Percentiles rank a stretch among this genome's conserved stretches.
These are phyloP conservation scores for Bos javanicus DNA, from an alignment of 2,113 vertebrate genomes.

Conservation along the genomic window DNA sequence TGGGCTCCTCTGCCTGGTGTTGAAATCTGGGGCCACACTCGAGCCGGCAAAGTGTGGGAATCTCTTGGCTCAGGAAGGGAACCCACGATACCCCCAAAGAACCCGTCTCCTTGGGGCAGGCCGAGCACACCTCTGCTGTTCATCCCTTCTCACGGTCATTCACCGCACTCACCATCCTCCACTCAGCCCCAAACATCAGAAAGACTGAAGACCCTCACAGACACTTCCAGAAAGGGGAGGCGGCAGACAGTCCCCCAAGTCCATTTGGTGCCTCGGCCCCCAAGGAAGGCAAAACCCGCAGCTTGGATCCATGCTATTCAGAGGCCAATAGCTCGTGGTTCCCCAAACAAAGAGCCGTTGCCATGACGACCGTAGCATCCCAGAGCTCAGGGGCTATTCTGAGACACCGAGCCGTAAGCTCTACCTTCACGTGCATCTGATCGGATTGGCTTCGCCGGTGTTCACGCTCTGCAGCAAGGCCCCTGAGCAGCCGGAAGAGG, in stretches of 20 bases:
- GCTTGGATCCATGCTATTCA: neutral
- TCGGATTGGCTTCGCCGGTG: neutral
- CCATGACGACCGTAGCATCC: constrained; percentile 39
- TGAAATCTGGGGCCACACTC: neutral
- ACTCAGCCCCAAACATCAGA: rapidly evolving
- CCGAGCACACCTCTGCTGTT: rapidly evolving
- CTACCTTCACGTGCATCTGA: neutral
- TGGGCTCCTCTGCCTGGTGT: neutral
- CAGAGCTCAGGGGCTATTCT: neutral
- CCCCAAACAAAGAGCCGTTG: neutral
- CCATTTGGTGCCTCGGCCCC: neutral
- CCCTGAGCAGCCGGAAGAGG: neutral
- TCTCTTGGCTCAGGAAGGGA: neutral
- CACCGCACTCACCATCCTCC: rapidly evolving
- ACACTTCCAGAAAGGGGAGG: rapidly evolving
- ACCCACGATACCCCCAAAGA: rapidly evolving
- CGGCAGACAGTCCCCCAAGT: rapidly evolving
- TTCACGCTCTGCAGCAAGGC: neutral
- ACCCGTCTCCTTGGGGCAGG: rapidly evolving
- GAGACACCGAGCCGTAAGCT: neutral
- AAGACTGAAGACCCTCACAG: rapidly evolving
- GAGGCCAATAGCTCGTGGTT: neutral
- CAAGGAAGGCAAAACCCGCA: neutral
- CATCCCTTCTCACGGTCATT: rapidly evolving
- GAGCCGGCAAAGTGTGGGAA: neutral